Evolutionary conservation across 2,888 invertebrate species (phyloP), one percentile per base, ranked within the genome.

Genomic region (Lasioglossum pauxillum): DNA sequence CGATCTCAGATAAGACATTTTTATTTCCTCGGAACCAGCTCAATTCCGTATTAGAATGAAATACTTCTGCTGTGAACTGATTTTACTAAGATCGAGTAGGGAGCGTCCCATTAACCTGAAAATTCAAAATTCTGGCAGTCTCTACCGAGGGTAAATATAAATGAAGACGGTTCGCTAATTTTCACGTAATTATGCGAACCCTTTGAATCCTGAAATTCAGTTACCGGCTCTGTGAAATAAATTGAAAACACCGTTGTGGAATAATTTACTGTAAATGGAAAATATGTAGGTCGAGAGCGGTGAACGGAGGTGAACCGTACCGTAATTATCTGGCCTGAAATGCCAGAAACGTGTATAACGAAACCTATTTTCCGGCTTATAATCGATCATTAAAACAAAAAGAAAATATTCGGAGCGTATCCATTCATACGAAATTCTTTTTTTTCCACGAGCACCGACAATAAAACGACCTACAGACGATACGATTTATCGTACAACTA

Each of bases 81-180:
- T 38, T 69, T 38, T 38, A 23, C 19, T 69, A 38, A 44, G 67
- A 74, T 82, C 57, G 60, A 82, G 69, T 78, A 77, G n/a, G 77
- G 71, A 78, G 82, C 31, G 60, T 82, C 75, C 74, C 67, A 75
- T 83, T 75, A 49, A 41, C 16, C 74, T n/a, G 53, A 35, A 57
- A 64, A 69, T 35, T 80, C 75, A 83, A 72, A 83, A 72, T 74
- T 73, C 73, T 41, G 41, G 16, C 35, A 16, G 38, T 60, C 76
- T 77, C 44, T 27, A 27, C 60, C 38, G n/a, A n/a, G 78, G 19
- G 75, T 49, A 41, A 44, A 73, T 16, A 67, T 73, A 57, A 44
- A 49, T 19, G 16, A 80, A 81, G 72, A 75, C 35, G 38, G 38
- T 38, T 38, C 38, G 69, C 69, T 69, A 38, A 38, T 69, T 69